Base-by-base conservation (phyloP, 2,888 invertebrate genomes). In the Chrysolina oricalcia region DNA sequence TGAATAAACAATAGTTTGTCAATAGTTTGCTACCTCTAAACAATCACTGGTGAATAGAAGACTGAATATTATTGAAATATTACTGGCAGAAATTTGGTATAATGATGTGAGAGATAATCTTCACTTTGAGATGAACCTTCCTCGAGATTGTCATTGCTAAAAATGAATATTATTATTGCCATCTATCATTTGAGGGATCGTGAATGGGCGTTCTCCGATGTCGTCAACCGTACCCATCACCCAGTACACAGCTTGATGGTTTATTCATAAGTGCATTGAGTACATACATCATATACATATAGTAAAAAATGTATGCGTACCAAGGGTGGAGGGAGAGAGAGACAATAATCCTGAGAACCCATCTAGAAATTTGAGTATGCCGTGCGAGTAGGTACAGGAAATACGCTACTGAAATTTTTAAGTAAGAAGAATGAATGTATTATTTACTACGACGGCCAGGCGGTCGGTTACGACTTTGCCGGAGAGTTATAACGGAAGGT, bases 351-450 rank as follows among this genome's bases (percentile, higher is more conserved):
- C 75, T 78, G 69, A 73, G 72, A 75, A 79, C 75, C 72, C 76
- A 78, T 77, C 76, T 76, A 80, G 74, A 79, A 78, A 76, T 80
- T 75, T 81, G 78, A 72, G 80, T 80, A 81, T 77, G 81, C 78
- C 69, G 75, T 74, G 68, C 76, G 79, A 75, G 81, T 53, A 53
- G 53, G 53, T 77, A 76, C 71, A 71, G 75, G 76, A 75, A 75
- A 75, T 80, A 81, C 81, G 81, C 77, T 76, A 74, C 76, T 81
- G 78, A 82, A 82, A 81, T 78, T 81, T 80, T 80, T 80, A 81
- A 81, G 78, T 79, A 80, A 79, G 77, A 72, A 74, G 75, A 72
- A 79, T 82, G 78, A 81, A 82, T 82, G 81, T 79, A 82, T 81
- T 79, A 82, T 82, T 82, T 80, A 81, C 74, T 79, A 78, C 74